Base-by-base conservation (phyloP, 1,140 invertebrate genomes). In the Mya arenaria region DNA sequence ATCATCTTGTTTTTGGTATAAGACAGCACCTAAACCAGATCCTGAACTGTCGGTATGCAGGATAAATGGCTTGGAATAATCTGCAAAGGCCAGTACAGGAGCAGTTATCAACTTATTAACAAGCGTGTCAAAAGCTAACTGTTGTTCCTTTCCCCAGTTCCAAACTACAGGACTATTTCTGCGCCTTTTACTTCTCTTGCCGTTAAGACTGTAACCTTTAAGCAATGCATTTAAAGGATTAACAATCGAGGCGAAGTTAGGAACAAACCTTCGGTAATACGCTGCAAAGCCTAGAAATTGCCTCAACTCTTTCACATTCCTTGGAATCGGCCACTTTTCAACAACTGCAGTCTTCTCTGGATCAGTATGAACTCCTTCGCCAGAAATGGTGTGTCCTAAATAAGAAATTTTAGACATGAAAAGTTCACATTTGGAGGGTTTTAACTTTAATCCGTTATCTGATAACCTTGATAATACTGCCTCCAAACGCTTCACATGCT, bases 11-110 rank as follows among this genome's bases (percentile, higher is more conserved):
- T 44, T 48, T 81, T 91, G 89, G 25, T 74, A 85, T 23, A 77
- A n/a, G 1, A 89, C 89, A 15, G 86, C 88, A 28, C 89, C 90
- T 36, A 91, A 36, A 10, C 83, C 88, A 8, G 34, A 30, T n/a
- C 75, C 60, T 58, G 79, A 77, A 32, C 79, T 84, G 75, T 89
- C 84, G 17, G 71, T 83, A 55, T 87, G 63, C n/a, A 81, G 5
- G 15, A 68, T 23, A 80, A 86, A 89, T 15, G 65, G 83, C n/a
- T 72, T 56, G n/a, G 62, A 52, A 28, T 60, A 68, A 48, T 83
- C 52, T 5, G 87, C 44, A 17, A 41, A 44, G 17, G 32, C 37
- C 25, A 32, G 56, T 23, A 41, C 17, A 23, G 62, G 56, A 48
- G 25, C 41, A 32, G 25, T 15, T 65, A 39, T 41, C 23, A 78